Conservation (phyloP, 2,888 invertebrate species). For the Brenthis hecate region DNA sequence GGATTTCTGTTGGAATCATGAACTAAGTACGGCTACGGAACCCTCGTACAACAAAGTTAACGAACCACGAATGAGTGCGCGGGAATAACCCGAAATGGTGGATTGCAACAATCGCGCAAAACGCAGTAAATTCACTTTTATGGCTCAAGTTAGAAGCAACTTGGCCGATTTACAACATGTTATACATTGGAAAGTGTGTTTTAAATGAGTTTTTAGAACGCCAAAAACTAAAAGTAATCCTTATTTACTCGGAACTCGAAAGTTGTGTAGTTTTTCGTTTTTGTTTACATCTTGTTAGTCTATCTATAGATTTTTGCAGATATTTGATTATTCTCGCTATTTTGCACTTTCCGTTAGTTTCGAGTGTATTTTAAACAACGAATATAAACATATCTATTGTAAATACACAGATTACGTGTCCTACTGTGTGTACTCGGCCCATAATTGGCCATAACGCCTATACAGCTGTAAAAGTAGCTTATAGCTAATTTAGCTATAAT, state of each 20-base stretch:
- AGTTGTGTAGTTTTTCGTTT: conserved; percentile 8
- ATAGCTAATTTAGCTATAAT: too few species aligned
- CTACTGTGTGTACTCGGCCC: too few species aligned
- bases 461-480: too few species aligned
- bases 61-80: conserved; percentile 75
- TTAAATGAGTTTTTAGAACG: conserved; percentile 29
- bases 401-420: too few species aligned
- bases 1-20: conserved; percentile 58
- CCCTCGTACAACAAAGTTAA: conserved; percentile 75
- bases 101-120: conserved; percentile 75
- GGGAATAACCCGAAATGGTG: conserved; percentile 69
- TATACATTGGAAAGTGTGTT: conserved; percentile 26
- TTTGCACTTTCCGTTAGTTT: too few species aligned
- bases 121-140: conserved; percentile 65
- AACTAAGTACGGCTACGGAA: conserved; percentile 67
- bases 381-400: too few species aligned
- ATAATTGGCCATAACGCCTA: too few species aligned
- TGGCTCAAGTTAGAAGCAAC: conserved; percentile 46
- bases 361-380: too few species aligned
- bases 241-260: conserved; percentile 10
- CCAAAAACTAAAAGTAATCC: background rate
- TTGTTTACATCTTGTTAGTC: too few species aligned
- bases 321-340: too few species aligned
- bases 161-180: conserved; percentile 33
- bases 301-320: too few species aligned